These are phyloP conservation scores for Phalacrocorax carbo DNA, from an alignment of 2,113 vertebrate species.

Conservation along the genomic window DNA sequence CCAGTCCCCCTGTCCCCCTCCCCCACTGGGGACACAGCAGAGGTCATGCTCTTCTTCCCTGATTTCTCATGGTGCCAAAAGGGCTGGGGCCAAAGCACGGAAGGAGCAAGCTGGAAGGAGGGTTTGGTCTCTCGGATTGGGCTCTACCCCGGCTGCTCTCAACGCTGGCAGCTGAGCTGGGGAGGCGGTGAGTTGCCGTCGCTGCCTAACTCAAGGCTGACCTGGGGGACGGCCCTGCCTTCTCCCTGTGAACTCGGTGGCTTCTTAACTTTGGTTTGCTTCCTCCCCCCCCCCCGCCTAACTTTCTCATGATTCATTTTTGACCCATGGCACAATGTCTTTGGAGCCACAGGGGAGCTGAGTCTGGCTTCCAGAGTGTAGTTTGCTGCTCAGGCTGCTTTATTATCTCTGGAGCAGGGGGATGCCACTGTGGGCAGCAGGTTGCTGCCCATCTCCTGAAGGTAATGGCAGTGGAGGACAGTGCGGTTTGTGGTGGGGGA, in stretches of 20 bases:
- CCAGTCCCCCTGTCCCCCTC: no score
- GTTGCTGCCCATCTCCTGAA: not conserved
- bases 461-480: rapidly evolving
- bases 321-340: not conserved
- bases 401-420: not conserved
- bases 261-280: not conserved
- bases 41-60: not conserved
- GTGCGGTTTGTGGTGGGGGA: not conserved
- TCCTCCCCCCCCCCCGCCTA: rapidly evolving
- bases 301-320: not conserved
- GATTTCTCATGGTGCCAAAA: not conserved
- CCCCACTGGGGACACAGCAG: not conserved
- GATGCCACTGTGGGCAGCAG: not conserved
- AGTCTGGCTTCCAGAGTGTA: rapidly evolving
- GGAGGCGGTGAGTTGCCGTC: not conserved
- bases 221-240: not conserved
- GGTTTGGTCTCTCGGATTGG: rapidly evolving
- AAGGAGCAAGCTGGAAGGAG: not conserved
- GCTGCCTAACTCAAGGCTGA: not conserved
- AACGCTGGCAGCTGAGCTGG: rapidly evolving
- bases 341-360: not conserved
- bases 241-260: not conserved
- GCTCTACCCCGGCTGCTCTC: not conserved
- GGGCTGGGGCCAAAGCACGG: not conserved
- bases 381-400: not conserved